Evolutionary conservation across 92 coral and sea anemone species (phyloP).

Genomic region (Pocillopora grandis): DNA sequence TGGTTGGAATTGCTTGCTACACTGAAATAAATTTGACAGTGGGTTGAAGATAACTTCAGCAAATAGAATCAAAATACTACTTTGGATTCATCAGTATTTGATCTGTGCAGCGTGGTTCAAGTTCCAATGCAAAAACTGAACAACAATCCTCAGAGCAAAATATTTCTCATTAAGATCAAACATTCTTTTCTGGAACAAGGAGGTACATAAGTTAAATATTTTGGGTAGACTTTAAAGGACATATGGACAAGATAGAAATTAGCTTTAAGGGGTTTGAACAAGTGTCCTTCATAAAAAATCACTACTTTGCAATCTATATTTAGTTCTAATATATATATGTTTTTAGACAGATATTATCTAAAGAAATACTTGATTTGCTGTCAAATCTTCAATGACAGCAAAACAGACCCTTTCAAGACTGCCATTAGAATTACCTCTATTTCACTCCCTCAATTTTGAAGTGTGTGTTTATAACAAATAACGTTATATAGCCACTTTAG

Average conservation of each 20-base stretch:
- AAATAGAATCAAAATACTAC: neutral
- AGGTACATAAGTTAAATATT: neutral
- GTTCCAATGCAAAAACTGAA: no score
- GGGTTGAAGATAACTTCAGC: neutral
- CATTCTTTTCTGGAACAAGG: no score
- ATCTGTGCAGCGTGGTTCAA: neutral
- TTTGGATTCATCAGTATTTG: neutral
- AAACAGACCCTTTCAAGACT: neutral
- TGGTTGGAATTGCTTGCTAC: neutral
- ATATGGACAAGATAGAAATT: neutral
- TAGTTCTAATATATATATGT: neutral
- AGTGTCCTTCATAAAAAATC: constrained; percentile 8
- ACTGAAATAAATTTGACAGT: neutral
- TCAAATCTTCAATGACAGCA: neutral
- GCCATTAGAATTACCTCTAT: neutral
- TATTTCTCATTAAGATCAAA: no score
- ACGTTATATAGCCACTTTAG: constrained; percentile 32
- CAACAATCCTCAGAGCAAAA: no score
- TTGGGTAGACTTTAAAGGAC: neutral
- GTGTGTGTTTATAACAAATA: constrained; percentile 17
- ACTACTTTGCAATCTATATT: constrained; percentile 22
- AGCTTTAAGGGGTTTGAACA: neutral
- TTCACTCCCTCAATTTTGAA: neutral
- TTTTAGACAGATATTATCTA: neutral
- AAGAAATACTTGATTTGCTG: neutral